A percentile compares a stretch with the other conserved stretches of the same genome.
These are phyloP conservation scores for Otus sunia DNA, from an alignment of 2,113 vertebrate species.

Conservation along the genomic window DNA sequence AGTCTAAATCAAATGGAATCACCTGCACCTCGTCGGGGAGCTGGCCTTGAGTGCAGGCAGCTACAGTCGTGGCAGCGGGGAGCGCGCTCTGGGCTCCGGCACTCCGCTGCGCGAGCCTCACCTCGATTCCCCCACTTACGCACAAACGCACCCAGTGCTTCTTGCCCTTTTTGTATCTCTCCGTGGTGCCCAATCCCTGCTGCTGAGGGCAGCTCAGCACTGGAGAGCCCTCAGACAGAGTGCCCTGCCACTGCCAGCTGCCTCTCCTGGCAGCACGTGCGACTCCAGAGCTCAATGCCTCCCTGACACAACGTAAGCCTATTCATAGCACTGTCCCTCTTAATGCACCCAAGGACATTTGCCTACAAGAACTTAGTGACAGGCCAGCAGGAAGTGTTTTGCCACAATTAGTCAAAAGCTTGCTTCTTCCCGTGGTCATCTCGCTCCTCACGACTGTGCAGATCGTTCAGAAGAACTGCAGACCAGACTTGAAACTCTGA, in stretches of 20 bases:
- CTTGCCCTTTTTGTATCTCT: background rate
- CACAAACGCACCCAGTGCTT: background rate
- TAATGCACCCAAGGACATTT: background rate
- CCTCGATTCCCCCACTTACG: background rate
- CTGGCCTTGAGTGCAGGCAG: background rate
- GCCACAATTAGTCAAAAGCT: background rate
- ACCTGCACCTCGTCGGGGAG: background rate
- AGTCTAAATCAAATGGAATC: background rate
- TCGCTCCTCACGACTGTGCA: background rate
- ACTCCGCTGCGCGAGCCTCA: fast-evolving
- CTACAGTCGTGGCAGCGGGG: background rate
- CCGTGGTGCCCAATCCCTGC: fast-evolving
- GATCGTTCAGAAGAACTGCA: background rate
- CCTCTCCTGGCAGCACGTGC: background rate
- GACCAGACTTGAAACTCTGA: background rate
- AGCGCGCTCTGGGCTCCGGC: background rate
- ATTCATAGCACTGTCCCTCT: background rate
- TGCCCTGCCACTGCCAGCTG: background rate
- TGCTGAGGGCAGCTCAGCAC: background rate
- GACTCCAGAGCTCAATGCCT: background rate
- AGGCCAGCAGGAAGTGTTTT: background rate
- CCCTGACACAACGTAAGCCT: background rate
- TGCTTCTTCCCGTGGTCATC: background rate
- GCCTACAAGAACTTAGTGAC: background rate
- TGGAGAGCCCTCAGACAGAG: background rate